Conservation (phyloP, 2,888 invertebrate species). For the Argyresthia albistria region DNA sequence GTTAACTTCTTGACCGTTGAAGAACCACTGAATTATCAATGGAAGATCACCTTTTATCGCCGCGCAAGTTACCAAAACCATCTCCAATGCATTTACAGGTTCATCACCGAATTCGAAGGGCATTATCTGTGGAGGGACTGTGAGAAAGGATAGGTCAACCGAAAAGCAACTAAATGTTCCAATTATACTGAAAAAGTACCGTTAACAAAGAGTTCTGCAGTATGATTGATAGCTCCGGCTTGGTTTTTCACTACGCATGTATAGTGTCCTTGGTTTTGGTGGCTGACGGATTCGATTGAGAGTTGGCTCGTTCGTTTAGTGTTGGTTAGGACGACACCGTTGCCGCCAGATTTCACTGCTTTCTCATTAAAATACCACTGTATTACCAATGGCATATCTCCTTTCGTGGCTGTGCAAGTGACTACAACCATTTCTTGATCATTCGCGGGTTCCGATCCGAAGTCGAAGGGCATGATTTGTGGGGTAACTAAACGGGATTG, state of each 20-base stretch:
- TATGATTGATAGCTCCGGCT: slow-evolving; percentile 69
- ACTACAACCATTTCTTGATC: slow-evolving; percentile 79
- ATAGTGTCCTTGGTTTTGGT: slow-evolving; percentile 75
- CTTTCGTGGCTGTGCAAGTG: slow-evolving; percentile 81
- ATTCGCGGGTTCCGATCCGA: slow-evolving; percentile 78
- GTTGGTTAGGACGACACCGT: slow-evolving; percentile 65
- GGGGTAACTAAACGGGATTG: slow-evolving; percentile 70
- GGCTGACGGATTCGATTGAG: slow-evolving; percentile 74
- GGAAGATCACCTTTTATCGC: slow-evolving; percentile 81
- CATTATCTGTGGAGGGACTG: slow-evolving; percentile 85
- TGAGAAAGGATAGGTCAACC: slow-evolving; percentile 19
- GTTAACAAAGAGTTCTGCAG: slow-evolving; percentile 70
- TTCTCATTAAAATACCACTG: slow-evolving; percentile 76
- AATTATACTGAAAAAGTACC: slow-evolving; percentile 26
- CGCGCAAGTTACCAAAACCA: slow-evolving; percentile 78
- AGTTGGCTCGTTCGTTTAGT: slow-evolving; percentile 74
- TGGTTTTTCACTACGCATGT: slow-evolving; percentile 74
- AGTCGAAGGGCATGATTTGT: slow-evolving; percentile 80
- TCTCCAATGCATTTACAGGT: slow-evolving; percentile 80
- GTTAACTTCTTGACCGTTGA: slow-evolving; percentile 69
- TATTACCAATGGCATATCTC: slow-evolving; percentile 84
- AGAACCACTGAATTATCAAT: slow-evolving; percentile 78
- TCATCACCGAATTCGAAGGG: slow-evolving; percentile 84
- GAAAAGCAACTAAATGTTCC: background rate
- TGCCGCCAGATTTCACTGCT: slow-evolving; percentile 53